Evolutionary conservation across 2,888 invertebrate genomes (phyloP), one percentile per base, ranked within the genome.

Genomic region (Andricus curvator): DNA sequence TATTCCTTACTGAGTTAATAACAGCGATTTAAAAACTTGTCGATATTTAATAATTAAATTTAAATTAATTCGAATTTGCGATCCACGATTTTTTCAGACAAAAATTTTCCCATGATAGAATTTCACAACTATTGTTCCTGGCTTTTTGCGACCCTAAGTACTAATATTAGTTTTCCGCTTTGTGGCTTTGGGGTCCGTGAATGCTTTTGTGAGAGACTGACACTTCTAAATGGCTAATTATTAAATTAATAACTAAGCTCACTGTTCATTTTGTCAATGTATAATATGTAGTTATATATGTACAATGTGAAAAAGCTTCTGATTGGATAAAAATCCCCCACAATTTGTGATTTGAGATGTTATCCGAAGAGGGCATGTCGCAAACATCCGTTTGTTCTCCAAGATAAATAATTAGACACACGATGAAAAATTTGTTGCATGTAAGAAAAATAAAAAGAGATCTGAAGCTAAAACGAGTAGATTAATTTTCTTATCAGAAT

Each of bases 311-410:
- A 67, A 48, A 65, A 76, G 8, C 22, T 77, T 33, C 66, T 8
- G 37, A 20, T 17, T 8, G 4, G 29, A 48, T 44, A 13, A 48
- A 17, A 17, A 74, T 62, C 48, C 8, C 33, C 13, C n/a, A 29
- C 56, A 33, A 51, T 70, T 20, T 51, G 51, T 56, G 74, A 74
- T 74, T 74, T 74, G 56, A 56, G 33, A 74, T 74, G 33, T 56
- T 74, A 60, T 74, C 56, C 74, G n/a, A 37, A 74, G 37, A 56
- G 74, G 56, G 56, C 5, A 56, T 56, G 78, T 85, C 83, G 80
- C 83, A 88, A 87, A 85, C 85, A 87, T 88, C 87, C 87, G 87
- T 81, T 82, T 83, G 83, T 86, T 76, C 64, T 78, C 84, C 33
- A 70, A 56, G 74, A 74, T 74, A 74, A 74, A 74, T 74, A 56